Evolutionary conservation across 2,113 vertebrate species (phyloP), one percentile per base, ranked within the genome.

Genomic region (Rhea pennata): DNA sequence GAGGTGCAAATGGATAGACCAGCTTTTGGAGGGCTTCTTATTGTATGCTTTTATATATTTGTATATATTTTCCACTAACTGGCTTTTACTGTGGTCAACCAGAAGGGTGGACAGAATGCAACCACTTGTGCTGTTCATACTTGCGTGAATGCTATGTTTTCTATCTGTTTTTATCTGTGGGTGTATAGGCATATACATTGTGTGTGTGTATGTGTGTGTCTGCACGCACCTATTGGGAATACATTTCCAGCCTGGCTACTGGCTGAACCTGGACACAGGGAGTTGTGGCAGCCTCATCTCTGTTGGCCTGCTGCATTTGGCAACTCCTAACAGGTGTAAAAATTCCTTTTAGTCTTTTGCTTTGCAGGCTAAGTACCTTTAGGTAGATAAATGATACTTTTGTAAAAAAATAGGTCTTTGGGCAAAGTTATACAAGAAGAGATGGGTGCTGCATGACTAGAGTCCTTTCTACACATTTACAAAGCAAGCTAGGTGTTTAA

Each of bases 151-250:
- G 59, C 5, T 59, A 10, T 46, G 10, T 58, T 48, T 51, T 12
- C 15, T n/a, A 19, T 12, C 24, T 15, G 22, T 39, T 19, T 13
- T 31, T 56, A 46, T 56, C 15, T 40, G 29, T 1, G 0, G 40
- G 27, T 4, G 1, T 39, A 19, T 40, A 29, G 15, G 4, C 36
- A 7, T 36, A 15, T 7, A 8, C 19, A 9, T 4, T 1, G 44
- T 46, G 27, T 4, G 5, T 12, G 24, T 48, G 3, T 12, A 19
- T 48, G n/a, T 59, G 26, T 36, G 29, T 67, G 22, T 1, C 56
- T 61, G 14, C 4, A 6, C n/a, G 17, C 9, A 12, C 6, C 3
- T 51, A 2, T 22, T 29, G 7, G 22, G 36, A 50, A 46, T 46
- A 46, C 14, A 46, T 46, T 46, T 15, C 15, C 44, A 46, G 44